Evolutionary conservation across 1,140 invertebrate genomes (phyloP).

Genomic region (Leptinotarsa undecemlineata): DNA sequence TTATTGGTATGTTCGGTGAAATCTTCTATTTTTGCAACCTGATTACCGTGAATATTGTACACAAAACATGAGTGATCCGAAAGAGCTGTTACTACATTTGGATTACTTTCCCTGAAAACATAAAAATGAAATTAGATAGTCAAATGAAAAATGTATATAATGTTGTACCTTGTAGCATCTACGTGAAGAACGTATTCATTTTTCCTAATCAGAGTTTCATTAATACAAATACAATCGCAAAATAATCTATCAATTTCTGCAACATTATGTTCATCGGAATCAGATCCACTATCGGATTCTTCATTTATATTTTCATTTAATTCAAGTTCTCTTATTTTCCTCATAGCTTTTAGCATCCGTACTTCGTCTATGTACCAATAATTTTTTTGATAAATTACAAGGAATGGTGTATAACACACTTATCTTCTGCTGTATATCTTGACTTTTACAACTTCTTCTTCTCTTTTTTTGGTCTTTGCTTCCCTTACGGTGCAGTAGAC

Average conservation of each 20-base stretch:
- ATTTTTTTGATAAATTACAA: too few relatives aligned
- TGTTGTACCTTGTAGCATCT: slow-evolving; percentile 41
- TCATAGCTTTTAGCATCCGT: too few relatives aligned
- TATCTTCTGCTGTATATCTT: too few relatives aligned
- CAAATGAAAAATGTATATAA: slow-evolving; percentile 8
- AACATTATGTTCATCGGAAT: slow-evolving; percentile 10
- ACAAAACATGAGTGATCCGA: slow-evolving; percentile 42
- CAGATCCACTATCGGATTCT: background rate
- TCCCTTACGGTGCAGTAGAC: too few relatives aligned
- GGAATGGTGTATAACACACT: too few relatives aligned
- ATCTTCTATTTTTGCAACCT: slow-evolving; percentile 50
- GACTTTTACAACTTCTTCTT: too few relatives aligned
- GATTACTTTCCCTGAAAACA: slow-evolving; percentile 37
- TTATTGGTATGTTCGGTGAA: slow-evolving; percentile 57
- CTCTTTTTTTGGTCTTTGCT: too few relatives aligned
- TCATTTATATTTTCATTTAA: background rate
- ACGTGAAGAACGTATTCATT: slow-evolving; percentile 47
- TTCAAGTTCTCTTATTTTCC: background rate
- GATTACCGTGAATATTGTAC: slow-evolving; percentile 40
- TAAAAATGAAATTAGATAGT: slow-evolving; percentile 26
- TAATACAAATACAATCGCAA: slow-evolving; percentile 5
- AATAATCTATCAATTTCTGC: slow-evolving; percentile 8
- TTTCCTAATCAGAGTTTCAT: slow-evolving; percentile 9
- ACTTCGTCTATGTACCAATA: too few relatives aligned
- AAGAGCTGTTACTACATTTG: slow-evolving; percentile 39